Base-by-base conservation (phyloP, 2,797 vertebrate species). In the Gymnothorax javanicus region DNA sequence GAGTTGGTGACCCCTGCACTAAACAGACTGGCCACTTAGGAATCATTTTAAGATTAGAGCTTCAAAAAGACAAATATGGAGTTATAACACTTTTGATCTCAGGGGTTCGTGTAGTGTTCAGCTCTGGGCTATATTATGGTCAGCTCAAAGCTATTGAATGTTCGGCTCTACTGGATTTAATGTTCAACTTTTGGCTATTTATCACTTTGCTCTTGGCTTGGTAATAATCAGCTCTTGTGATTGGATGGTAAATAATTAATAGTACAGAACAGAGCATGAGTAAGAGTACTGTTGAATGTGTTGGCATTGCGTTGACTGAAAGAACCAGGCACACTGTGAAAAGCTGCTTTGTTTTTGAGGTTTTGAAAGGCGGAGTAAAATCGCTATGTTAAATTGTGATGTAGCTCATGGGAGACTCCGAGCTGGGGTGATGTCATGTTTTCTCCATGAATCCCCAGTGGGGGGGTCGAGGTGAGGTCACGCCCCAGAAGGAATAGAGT, bases 311-410 rank as follows among this genome's bases (percentile, higher is more conserved):
- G 43, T 20, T 11, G 52, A n/a, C 17, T 81, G 77, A 54, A 56
- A 56, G 77, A 81, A 8, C 0, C 6, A 52, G 11, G 77, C 11
- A 23, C 7, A n/a, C 50, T 84, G 81, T 93, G 93, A 93, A 93
- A 93, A 90, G 90, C 90, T 88, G 87, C 92, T 91, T 88, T 93
- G 92, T 92, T 83, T 43, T 25, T 3, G 90, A 94, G 89, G 93
- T 91, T 92, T 89, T 94, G 92, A 94, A 88, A 93, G 89, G 87
- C 89, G 88, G 83, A 84, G 82, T 86, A 17, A 87, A 88, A 89
- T 90, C 91, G 92, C 89, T 91, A 88, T 88, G 75, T 59, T 13
- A 79, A 90, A 84, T 92, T 89, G 92, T 94, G 93, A 94, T 91
- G 90, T 94, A 54, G 56, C 50, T 56, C 93, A 94, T 88, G 90